phyloP scores from a whole-genome alignment of 2,888 invertebrate species.

The Chironomus tentans region DNA sequence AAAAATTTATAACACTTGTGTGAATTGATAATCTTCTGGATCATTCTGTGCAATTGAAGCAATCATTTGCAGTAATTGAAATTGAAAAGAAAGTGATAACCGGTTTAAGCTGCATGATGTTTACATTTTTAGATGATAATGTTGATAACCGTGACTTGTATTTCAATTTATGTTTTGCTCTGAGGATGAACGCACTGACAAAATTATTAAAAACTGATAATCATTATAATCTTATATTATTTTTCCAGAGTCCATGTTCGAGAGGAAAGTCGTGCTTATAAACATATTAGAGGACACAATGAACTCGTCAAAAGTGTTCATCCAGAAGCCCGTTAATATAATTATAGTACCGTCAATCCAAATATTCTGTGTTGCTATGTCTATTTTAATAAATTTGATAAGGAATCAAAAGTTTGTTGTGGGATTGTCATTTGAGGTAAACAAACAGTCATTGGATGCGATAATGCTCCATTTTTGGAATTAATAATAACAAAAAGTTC shows the following conservation, averaged over 20 bases:
- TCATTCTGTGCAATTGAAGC: too few relatives aligned
- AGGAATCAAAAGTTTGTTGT: background rate
- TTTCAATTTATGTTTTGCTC: too few relatives aligned
- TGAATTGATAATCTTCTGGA: too few relatives aligned
- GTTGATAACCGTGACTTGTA: too few relatives aligned
- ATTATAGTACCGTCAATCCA: background rate
- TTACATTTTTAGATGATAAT: too few relatives aligned
- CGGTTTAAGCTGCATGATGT: too few relatives aligned
- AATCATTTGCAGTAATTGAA: too few relatives aligned
- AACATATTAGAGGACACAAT: background rate
- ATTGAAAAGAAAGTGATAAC: too few relatives aligned
- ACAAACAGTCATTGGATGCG: background rate
- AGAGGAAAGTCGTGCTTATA: background rate
- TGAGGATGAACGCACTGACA: too few relatives aligned
- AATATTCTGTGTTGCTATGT: constrained; percentile 12
- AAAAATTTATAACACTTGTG: too few relatives aligned
- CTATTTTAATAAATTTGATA: background rate
- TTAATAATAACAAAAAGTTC: background rate
- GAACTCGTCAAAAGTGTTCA: background rate
- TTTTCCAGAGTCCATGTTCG: constrained; percentile 8
- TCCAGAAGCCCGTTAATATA: background rate
- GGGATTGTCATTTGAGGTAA: constrained; percentile 18
- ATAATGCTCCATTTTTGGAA: background rate
- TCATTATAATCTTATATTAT: background rate
- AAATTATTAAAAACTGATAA: too few relatives aligned